Evolutionary conservation across 2,888 invertebrate species (phyloP).

Genomic region (Toxonevra muliebris): DNA sequence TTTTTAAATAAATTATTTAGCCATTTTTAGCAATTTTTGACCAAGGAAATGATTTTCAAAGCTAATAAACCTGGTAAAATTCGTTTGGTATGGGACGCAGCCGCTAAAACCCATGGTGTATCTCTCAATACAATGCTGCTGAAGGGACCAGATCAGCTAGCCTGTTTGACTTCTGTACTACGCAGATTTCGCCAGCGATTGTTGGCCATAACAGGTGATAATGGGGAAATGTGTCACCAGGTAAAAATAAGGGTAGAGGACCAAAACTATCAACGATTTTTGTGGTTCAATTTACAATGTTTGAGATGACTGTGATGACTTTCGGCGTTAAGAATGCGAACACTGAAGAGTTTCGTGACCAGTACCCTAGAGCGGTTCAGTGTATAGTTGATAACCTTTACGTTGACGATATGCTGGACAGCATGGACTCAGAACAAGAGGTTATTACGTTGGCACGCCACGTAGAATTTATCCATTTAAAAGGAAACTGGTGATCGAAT

Average conservation of each 20-base stretch:
- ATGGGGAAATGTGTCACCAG: slow-evolving; percentile 30
- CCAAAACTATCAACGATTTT: slow-evolving; percentile 27
- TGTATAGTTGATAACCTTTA: slow-evolving; percentile 37
- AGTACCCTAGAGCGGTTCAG: too few species aligned
- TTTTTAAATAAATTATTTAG: too few species aligned
- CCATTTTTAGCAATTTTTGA: too few species aligned
- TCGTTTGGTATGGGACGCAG: slow-evolving; percentile 30
- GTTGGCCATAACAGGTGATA: slow-evolving; percentile 27
- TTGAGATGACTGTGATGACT: background rate
- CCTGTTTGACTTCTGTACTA: slow-evolving; percentile 26
- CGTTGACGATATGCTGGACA: slow-evolving; percentile 47
- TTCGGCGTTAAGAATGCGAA: slow-evolving; percentile 13
- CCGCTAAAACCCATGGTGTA: slow-evolving; percentile 49
- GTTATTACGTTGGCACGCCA: slow-evolving; percentile 31
- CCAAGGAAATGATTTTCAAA: background rate
- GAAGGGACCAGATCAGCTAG: slow-evolving; percentile 21
- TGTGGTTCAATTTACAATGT: slow-evolving; percentile 13
- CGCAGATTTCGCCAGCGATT: slow-evolving; percentile 20
- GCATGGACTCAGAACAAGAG: slow-evolving; percentile 39
- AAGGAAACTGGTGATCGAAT: slow-evolving; percentile 43
- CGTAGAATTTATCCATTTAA: slow-evolving; percentile 20
- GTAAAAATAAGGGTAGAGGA: slow-evolving; percentile 26
- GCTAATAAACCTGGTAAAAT: slow-evolving; percentile 17
- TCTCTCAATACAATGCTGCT: slow-evolving; percentile 30
- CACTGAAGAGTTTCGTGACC: slow-evolving; percentile 15